Percentiles rank a stretch among this genome's conserved stretches.
Conservation (phyloP, 1,140 invertebrate genomes). For the Lethrus apterus region DNA sequence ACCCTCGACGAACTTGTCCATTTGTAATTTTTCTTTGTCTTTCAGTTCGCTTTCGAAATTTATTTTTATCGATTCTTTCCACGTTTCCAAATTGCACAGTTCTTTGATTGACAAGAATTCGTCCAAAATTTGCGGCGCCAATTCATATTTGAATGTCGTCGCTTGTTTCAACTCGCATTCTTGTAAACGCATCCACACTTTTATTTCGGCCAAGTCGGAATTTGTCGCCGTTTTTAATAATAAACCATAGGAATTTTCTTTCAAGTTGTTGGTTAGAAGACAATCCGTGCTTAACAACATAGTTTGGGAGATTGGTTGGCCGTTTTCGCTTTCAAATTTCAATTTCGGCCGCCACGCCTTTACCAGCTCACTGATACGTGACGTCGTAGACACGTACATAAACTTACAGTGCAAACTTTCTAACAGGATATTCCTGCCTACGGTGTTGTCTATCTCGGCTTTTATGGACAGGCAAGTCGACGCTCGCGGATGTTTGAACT, state of each 20-base stretch:
- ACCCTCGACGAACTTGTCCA: constrained; percentile 38
- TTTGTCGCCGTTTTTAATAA: neutral
- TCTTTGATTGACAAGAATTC: constrained; percentile 46
- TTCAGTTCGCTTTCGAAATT: constrained; percentile 43
- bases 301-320: constrained; percentile 10
- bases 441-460: neutral
- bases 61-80: constrained; percentile 44
- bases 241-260: neutral
- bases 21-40: constrained; percentile 38
- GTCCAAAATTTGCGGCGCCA: constrained; percentile 43
- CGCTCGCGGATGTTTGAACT: constrained; percentile 45
- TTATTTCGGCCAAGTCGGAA: neutral
- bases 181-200: constrained; percentile 32
- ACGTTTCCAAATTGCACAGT: constrained; percentile 46
- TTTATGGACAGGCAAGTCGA: constrained; percentile 28
- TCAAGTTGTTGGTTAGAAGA: neutral
- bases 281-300: neutral
- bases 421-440: constrained; percentile 34
- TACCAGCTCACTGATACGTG: constrained; percentile 40
- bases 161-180: constrained; percentile 36
- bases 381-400: constrained; percentile 40
- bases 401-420: constrained; percentile 42
- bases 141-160: constrained; percentile 31
- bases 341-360: constrained; percentile 41
- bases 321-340: constrained; percentile 37